phyloP scores from a whole-genome alignment of 2,888 invertebrate species.

The Chydorus sphaericus region DNA sequence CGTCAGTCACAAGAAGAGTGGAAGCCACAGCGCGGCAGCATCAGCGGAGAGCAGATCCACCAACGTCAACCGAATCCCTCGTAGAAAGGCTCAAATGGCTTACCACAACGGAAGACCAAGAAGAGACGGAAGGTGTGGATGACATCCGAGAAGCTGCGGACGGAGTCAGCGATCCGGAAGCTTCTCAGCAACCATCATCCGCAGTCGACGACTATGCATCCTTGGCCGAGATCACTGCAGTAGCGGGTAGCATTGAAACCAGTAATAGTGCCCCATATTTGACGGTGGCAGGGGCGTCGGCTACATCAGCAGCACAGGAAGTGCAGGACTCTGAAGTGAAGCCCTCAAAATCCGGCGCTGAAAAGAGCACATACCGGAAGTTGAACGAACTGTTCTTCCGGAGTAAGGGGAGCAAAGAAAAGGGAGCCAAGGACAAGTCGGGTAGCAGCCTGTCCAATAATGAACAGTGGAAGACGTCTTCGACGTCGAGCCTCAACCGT shows the following conservation, averaged over 20 bases:
- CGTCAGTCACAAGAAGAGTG: slow-evolving; percentile 40
- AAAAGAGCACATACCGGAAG: slow-evolving; percentile 48
- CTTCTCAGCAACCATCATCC: no score
- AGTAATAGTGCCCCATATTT: neutral
- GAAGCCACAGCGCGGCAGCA: slow-evolving; percentile 31
- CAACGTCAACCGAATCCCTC: slow-evolving; percentile 44
- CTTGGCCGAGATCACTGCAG: neutral
- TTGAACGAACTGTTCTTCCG: slow-evolving; percentile 40
- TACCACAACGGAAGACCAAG: slow-evolving; percentile 60
- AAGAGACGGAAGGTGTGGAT: neutral
- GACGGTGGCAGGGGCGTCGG: neutral
- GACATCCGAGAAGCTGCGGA: slow-evolving; percentile 18
- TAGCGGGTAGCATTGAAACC: no score
- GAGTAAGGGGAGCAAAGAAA: slow-evolving; percentile 7
- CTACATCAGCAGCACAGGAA: neutral
- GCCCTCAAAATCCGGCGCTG: slow-evolving; percentile 42
- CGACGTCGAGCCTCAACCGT: slow-evolving; percentile 5
- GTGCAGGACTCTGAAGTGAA: slow-evolving; percentile 20
- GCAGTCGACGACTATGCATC: slow-evolving; percentile 15
- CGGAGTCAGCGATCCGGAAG: slow-evolving; percentile 21
- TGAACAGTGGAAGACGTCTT: slow-evolving; percentile 4
- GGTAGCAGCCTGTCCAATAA: no score
- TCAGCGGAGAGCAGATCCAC: slow-evolving; percentile 28
- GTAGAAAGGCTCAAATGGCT: slow-evolving; percentile 72
- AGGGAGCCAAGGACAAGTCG: neutral